Percentiles rank a stretch among this genome's conserved stretches.
These are phyloP conservation scores for Acleris sparsana DNA, from an alignment of 2,888 invertebrate genomes.

Conservation along the genomic window DNA sequence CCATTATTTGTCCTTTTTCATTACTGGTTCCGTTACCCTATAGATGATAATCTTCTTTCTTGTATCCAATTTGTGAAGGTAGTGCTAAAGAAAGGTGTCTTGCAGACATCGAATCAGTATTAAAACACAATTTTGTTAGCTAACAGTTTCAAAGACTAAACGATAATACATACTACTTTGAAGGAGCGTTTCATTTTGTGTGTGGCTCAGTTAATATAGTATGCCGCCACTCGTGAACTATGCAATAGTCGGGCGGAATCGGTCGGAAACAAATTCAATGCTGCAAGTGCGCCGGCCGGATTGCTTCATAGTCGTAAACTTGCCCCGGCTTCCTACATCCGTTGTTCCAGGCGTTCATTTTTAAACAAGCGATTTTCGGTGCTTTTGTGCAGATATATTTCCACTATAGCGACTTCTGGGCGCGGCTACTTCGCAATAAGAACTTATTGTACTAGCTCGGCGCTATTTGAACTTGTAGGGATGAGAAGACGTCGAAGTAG, in stretches of 20 bases:
- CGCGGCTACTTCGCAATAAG: constrained; percentile 42
- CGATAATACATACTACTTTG: constrained; percentile 40
- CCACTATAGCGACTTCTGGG: constrained; percentile 46
- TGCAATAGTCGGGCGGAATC: constrained; percentile 62
- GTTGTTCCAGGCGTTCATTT: constrained; percentile 64
- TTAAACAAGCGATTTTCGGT: constrained; percentile 69
- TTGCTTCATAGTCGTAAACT: constrained; percentile 68
- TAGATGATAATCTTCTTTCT: no score
- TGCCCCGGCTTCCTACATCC: constrained; percentile 59
- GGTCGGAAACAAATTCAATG: constrained; percentile 68
- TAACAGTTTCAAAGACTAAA: not conserved
- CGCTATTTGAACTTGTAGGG: constrained; percentile 1
- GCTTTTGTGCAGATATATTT: constrained; percentile 50
- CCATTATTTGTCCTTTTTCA: no score
- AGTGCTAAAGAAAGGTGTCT: no score
- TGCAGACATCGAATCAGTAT: not conserved
- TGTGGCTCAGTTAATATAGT: constrained; percentile 57
- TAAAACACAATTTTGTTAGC: no score
- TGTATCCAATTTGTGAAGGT: no score
- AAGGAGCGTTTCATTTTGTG: constrained; percentile 50
- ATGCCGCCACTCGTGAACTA: constrained; percentile 64
- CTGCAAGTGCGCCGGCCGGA: constrained; percentile 51
- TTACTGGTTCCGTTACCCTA: no score
- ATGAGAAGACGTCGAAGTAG: not conserved
- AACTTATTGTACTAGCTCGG: constrained; percentile 3